phyloP scores from a whole-genome alignment of 2,888 invertebrate species.

The Acronicta alni region DNA sequence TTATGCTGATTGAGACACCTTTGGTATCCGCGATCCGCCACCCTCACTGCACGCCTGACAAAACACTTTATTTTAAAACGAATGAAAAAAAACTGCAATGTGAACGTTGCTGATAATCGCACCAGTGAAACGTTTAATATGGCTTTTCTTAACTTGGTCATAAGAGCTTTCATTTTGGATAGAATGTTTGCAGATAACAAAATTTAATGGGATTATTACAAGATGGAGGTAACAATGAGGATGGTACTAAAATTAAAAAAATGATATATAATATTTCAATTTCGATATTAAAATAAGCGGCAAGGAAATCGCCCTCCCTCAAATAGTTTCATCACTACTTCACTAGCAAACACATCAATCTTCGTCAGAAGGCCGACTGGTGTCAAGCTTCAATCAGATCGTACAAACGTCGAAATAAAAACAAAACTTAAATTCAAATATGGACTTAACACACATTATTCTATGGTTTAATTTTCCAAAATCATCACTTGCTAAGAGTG shows the following conservation, averaged over 20 bases:
- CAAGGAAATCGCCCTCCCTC: background rate
- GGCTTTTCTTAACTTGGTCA: constrained; percentile 3
- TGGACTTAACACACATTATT: constrained; percentile 44
- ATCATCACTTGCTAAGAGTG: constrained; percentile 42
- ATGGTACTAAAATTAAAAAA: too few relatives aligned
- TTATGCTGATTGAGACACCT: constrained; percentile 90
- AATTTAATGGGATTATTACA: too few relatives aligned
- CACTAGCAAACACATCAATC: constrained; percentile 73
- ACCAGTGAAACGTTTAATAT: constrained; percentile 17
- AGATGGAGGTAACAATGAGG: too few relatives aligned
- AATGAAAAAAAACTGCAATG: constrained; percentile 71
- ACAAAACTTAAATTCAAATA: constrained; percentile 36
- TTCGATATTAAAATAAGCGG: background rate
- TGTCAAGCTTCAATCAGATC: constrained; percentile 69
- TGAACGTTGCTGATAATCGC: constrained; percentile 58
- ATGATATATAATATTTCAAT: background rate
- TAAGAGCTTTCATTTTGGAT: background rate
- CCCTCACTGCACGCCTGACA: constrained; percentile 79
- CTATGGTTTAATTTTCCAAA: constrained; percentile 57
- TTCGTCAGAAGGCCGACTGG: constrained; percentile 73
- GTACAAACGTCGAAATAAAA: constrained; percentile 21
- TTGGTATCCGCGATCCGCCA: constrained; percentile 77
- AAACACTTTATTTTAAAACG: constrained; percentile 84
- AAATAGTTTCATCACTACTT: constrained; percentile 30
- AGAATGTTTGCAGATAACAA: too few relatives aligned